Evolutionary conservation across 1,140 invertebrate species (phyloP), one percentile per base, ranked within the genome.

Genomic region (Rhopalosiphum padi): DNA sequence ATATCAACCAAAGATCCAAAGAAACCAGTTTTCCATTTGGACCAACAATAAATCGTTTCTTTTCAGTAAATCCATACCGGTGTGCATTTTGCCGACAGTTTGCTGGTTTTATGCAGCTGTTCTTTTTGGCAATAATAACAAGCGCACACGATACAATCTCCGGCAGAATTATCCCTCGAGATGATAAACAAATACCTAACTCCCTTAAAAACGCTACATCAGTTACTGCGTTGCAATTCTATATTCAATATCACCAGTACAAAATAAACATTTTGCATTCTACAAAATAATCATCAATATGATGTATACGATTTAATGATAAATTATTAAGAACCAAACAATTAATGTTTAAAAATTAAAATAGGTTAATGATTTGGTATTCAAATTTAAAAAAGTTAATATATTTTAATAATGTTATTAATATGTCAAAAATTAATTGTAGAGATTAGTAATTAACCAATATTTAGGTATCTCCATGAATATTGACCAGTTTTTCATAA

Each of bases 1-100:
- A 89, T 88, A 88, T 89, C 87, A 89, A 21, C 35, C 86, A 87
- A 48, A 35, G 35, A 89, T 89, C 48, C 46, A 51, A 53, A 53
- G 48, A 90, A 90, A 90, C 88, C 88, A 90, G 88, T 90, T 90
- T 90, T 90, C 37, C 37, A 60, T 90, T 90, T 60, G 51, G 53
- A 46, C 53, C 88, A 90, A 90, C 88, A 60, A 60, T 90, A 90
- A 90, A 90, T 90, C 53, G 88, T 90, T 90, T 90, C 88, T 90
- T 90, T 90, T 90, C 88, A 60, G 53, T 37, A 60, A n/a, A 89
- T 89, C 87, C 37, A 89, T 60, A 43, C 51, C 51, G 51, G 88
- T 60, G 53, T 9, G 35, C 53, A 60, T 90, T 90, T 90, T 60
- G 88, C 53, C 53, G 23, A 41, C 88, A 90, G 88, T 55, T 55